Percentiles rank a stretch among this genome's conserved stretches.
Evolutionary conservation across 2,888 invertebrate species (phyloP).

Genomic region (Thera britannica): DNA sequence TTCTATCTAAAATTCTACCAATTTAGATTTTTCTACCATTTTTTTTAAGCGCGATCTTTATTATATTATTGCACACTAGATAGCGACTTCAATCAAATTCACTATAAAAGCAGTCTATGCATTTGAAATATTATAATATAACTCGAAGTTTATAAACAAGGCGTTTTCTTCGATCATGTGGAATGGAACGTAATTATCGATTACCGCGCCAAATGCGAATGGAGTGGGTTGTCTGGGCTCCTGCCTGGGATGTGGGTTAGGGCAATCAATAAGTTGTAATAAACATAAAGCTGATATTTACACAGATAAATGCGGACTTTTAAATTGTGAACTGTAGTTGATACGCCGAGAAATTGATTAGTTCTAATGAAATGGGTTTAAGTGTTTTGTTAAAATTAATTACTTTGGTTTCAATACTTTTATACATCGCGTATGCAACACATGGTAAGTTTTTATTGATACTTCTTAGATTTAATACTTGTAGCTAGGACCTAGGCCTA

Average conservation of each 20-base stretch:
- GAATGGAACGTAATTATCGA: constrained; percentile 58
- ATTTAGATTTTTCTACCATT: neutral
- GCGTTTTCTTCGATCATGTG: constrained; percentile 27
- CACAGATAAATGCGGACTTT: constrained; percentile 22
- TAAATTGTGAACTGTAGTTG: constrained; percentile 4
- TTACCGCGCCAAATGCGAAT: constrained; percentile 57
- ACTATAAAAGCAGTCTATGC: too few species aligned
- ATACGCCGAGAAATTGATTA: constrained; percentile 11
- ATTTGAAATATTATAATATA: too few species aligned
- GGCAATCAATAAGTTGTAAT: constrained; percentile 36
- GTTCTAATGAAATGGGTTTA: constrained; percentile 25
- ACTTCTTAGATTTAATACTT: neutral
- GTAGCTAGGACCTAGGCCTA: neutral
- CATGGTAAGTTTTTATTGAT: constrained; percentile 20
- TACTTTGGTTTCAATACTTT: constrained; percentile 25
- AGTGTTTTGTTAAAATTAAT: constrained; percentile 29
- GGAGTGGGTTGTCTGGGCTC: constrained; percentile 37
- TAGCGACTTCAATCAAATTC: too few species aligned
- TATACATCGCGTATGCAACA: constrained; percentile 16
- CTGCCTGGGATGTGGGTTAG: constrained; percentile 30
- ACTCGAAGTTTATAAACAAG: neutral
- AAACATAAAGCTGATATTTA: constrained; percentile 25
- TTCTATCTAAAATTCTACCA: constrained; percentile 10
- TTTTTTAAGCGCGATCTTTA: too few species aligned
- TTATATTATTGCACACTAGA: too few species aligned